Base-by-base conservation (phyloP, 2,113 vertebrate genomes). In the Mastomys natalensis region DNA sequence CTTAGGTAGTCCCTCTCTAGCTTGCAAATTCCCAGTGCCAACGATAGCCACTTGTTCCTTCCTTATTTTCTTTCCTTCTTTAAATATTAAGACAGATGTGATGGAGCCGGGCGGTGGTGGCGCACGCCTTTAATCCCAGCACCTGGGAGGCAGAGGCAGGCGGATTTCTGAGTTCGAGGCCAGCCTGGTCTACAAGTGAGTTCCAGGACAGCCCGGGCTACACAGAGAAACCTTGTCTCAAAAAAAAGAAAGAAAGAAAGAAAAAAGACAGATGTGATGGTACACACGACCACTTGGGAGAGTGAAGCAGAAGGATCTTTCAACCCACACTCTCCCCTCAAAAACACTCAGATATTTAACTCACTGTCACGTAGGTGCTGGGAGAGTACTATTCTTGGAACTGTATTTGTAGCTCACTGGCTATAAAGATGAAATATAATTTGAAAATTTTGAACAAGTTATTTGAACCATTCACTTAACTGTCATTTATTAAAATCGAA, bases 391-490 rank as follows among this genome's bases (percentile, higher is more conserved):
- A 91, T 43, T n/a, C 60, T 68, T 55, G 55, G 43, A n/a, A 93
- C 81, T 43, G 7, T 29, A 66, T 51, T 88, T 94, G 78, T 96
- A 88, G 74, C 40, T 90, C 15, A 80, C 34, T 40, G 16, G 26
- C 73, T 92, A 74, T 13, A 90, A 97, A 91, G 48, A 92, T 87
- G 76, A 90, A 95, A 82, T 26, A 85, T 64, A 58, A 64, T 19
- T 64, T 85, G 58, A 45, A 62, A 85, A 21, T 8, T 45, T 45
- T 66, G 60, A 70, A 58, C 53, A 0, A 93, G 31, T 97, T 86
- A 2, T 53, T 91, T 74, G 64, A 87, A 96, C 96, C 1, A 93
- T 95, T 89, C 90, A 68, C 72, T 95, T 95, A 95, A 95, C 21
- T 80, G 19, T 73, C 72, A 84, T 70, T 22, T 19, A 34, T 81